Conservation (phyloP, 2,888 invertebrate species). For the Notocelia uddmanniana region DNA sequence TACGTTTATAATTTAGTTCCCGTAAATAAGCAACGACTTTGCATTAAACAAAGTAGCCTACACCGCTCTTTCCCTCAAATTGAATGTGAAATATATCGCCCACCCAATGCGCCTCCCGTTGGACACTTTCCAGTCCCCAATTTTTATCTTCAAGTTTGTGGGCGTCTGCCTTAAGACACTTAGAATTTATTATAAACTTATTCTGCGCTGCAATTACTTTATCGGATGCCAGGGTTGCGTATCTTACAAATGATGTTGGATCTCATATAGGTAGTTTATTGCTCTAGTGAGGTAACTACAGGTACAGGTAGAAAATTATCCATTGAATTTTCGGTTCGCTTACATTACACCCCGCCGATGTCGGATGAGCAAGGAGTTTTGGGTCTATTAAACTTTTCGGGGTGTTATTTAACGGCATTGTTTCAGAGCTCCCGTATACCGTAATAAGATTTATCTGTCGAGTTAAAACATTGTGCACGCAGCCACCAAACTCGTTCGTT, state of each 20-base stretch:
- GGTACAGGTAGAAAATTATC: conserved; percentile 24
- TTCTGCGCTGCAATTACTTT: conserved; percentile 47
- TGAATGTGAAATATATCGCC: conserved; percentile 68
- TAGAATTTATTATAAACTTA: conserved; percentile 58
- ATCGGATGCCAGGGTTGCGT: conserved; percentile 27
- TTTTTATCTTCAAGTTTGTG: conserved; percentile 58
- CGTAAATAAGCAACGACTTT: conserved; percentile 50
- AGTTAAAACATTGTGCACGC: conserved; percentile 53
- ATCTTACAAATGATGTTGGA: conserved; percentile 4
- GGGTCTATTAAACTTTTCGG: conserved; percentile 43
- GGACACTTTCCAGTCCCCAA: conserved; percentile 65
- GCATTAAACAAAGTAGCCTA: conserved; percentile 57
- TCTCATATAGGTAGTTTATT: conserved; percentile 20
- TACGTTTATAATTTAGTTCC: conserved; percentile 45
- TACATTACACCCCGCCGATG: conserved; percentile 32
- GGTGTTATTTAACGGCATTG: conserved; percentile 42
- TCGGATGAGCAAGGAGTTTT: conserved; percentile 33
- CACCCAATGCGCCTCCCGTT: conserved; percentile 57
- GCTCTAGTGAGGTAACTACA: conserved; percentile 7
- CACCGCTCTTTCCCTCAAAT: conserved; percentile 62
- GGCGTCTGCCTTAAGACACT: conserved; percentile 57
- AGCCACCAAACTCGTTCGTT: conserved; percentile 55
- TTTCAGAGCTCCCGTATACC: conserved; percentile 37
- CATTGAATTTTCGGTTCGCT: conserved; percentile 18
- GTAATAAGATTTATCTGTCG: conserved; percentile 44